Evolutionary conservation across 2,797 vertebrate species (phyloP).

Genomic region (Enoplosus armatus): DNA sequence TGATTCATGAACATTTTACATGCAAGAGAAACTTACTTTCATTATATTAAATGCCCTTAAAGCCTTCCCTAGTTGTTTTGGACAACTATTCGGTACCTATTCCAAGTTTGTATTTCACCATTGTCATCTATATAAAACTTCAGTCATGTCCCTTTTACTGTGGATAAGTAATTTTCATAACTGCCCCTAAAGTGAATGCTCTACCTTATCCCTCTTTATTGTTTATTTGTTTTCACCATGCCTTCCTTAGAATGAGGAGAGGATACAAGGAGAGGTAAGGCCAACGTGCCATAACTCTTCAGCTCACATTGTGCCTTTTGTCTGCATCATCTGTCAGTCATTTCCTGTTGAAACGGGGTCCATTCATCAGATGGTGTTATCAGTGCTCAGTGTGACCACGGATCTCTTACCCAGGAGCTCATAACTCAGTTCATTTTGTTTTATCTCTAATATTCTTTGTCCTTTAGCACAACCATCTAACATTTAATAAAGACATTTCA

Average conservation of each 20-base stretch:
- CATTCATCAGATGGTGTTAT: constrained; percentile 41
- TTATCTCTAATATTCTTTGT: constrained; percentile 52
- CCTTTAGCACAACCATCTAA: constrained; percentile 30
- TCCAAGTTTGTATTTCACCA: neutral
- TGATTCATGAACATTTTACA: neutral
- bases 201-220: constrained; percentile 43
- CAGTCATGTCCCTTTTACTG: neutral
- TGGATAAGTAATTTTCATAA: constrained; percentile 23
- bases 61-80: neutral
- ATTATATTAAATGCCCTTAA: neutral
- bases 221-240: constrained; percentile 72
- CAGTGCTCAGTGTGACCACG: constrained; percentile 7
- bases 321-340: constrained; percentile 49
- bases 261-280: constrained; percentile 98
- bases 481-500: constrained; percentile 50
- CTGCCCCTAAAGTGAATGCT: constrained; percentile 45
- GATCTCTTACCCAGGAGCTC: constrained; percentile 32
- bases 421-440: constrained; percentile 55
- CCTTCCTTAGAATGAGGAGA: constrained; percentile 94
- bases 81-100: neutral
- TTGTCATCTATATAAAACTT: neutral
- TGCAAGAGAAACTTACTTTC: neutral
- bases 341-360: constrained; percentile 49
- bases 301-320: constrained; percentile 22
- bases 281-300: constrained; percentile 36